Base-by-base conservation (phyloP, 2,113 vertebrate species). In the Erinaceus europaeus region DNA sequence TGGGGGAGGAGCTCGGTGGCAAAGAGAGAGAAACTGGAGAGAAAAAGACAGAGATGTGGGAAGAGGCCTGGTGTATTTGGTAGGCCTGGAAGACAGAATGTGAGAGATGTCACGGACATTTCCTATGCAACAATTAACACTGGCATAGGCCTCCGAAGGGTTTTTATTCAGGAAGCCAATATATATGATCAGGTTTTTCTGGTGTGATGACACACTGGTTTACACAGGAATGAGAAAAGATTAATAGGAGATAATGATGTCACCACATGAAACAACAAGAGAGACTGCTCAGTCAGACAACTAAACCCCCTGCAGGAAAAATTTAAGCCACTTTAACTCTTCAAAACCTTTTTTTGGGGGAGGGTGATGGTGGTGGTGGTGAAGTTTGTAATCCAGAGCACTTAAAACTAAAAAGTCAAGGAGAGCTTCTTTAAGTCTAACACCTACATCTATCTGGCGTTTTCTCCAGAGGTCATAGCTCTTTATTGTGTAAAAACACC, bases 201-300 rank as follows among this genome's bases (percentile, higher is more conserved):
- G 80, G 74, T 46, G 67, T 81, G 84, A 86, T 76, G 69, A 91
- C 89, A 92, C 91, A 93, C 90, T 91, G 86, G 75, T 91, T 94
- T 94, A 95, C 86, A 91, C 68, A 93, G 94, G 62, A 93, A 88
- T 88, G 86, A 94, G 78, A 77, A 92, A 95, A 90, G 91, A 94
- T 67, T 74, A 93, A 80, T 82, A 94, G 90, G 93, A 96, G 94
- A 95, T 97, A 95, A 92, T 97, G 97, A 98, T 97, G 96, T 97
- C 97, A 97, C 96, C 93, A 91, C 91, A 89, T 78, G 93, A 94
- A 95, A 96, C 91, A 97, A 97, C 96, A 98, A 98, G 97, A 96
- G 95, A 95, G 94, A 89, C 93, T 90, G 86, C 92, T 81, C 77
- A 69, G 88, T 91, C 65, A 91, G 89, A 87, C 94, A 93, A 93